Evolutionary conservation across 2,888 invertebrate genomes (phyloP), one percentile per base, ranked within the genome.

Genomic region (Mimas tiliae): DNA sequence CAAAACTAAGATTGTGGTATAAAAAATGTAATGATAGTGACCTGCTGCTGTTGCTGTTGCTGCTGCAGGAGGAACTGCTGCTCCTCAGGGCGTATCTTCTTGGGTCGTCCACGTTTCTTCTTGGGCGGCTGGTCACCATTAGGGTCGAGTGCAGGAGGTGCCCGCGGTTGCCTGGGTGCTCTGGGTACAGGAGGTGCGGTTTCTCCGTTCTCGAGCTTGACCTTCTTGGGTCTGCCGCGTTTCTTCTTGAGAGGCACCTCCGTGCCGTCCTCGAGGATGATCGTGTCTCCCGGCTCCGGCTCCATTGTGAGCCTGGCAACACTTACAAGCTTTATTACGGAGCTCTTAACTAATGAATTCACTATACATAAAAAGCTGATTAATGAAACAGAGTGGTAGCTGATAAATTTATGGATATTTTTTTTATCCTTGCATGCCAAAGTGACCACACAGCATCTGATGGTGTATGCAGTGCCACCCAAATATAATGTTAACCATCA

Each of bases 141-240:
- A 50, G 84, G 80, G 65, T 85, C 86, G 55, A 81, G 78, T 50
- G 76, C 70, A 64, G 84, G 81, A 52, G 87, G 83, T 12, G 85
- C 80, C 62, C 89, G 85, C 3, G 90, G 89, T 64, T 73, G 75
- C 6, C 89, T 79, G 27, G 94, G 93, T 70, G 93, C 93, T 69
- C 94, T 88, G 1, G 95, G 91, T 47, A 94, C 84, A 11, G 95
- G 92, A 55, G 95, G 94, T 69, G 95, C 95, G 63, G 94, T 94
- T 84, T 94, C 96, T 38, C 95, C 96, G 83, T 95, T 96, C 81
- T 95, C 95, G 74, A 94, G 89, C 82, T 96, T 96, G 34, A 96
- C 95, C 88, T 98, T 98, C 93, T 97, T 97, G 69, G 98, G 97
- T n/a, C 97, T 92, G 0, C 98, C 98, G n/a, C 97, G 94, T 87